phyloP scores from a whole-genome alignment of 2,113 vertebrate genomes.

The Myodes glareolus region DNA sequence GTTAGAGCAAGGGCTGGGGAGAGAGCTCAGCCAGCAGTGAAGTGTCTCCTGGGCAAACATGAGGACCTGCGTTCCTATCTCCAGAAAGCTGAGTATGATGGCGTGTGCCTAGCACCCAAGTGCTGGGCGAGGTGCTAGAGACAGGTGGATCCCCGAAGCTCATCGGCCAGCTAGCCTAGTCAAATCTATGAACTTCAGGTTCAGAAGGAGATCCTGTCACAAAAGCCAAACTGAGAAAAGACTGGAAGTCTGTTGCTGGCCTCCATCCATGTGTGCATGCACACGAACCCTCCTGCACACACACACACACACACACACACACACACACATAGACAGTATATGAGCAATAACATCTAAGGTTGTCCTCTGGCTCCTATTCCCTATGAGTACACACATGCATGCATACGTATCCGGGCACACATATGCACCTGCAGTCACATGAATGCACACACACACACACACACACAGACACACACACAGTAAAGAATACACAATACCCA shows the following conservation, averaged over 20 bases:
- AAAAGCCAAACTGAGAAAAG: neutral
- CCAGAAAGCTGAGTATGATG: neutral
- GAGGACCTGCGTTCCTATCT: neutral
- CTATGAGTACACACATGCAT: neutral
- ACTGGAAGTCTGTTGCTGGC: neutral
- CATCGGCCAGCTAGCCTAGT: neutral
- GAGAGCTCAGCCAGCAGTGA: neutral
- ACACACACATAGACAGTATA: too few relatives aligned
- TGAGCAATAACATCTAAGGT: neutral
- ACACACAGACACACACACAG: neutral
- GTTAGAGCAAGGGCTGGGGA: neutral
- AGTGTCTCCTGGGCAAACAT: neutral
- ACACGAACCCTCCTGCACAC: neutral
- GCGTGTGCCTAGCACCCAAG: neutral
- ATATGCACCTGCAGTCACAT: too few relatives aligned
- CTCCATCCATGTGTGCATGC: too few relatives aligned
- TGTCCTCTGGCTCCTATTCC: neutral
- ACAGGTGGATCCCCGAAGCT: neutral
- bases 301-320: too few relatives aligned
- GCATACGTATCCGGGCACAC: neutral
- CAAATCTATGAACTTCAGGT: neutral
- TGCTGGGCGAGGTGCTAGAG: too few relatives aligned
- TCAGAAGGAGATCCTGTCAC: neutral
- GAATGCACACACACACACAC: neutral
- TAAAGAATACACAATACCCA: neutral